phyloP scores from a whole-genome alignment of 2,888 invertebrate species.

The Scaeva pyrastri region DNA sequence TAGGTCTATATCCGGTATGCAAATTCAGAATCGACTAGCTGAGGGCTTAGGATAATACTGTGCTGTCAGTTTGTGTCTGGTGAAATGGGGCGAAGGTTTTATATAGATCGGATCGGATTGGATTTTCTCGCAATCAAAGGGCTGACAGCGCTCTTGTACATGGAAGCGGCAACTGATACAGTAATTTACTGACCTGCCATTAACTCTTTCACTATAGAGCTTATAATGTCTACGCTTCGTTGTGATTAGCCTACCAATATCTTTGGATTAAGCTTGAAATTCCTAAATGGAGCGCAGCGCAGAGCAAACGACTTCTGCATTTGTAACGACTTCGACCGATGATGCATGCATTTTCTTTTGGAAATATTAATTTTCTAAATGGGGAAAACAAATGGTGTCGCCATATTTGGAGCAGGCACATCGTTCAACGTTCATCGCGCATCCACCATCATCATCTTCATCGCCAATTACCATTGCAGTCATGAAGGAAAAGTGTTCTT shows the following conservation, averaged over 20 bases:
- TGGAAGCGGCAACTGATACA: conserved; percentile 36
- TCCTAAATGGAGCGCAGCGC: conserved; percentile 49
- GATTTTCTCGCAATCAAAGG: conserved; percentile 59
- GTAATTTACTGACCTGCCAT: conserved; percentile 59
- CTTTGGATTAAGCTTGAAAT: conserved; percentile 64
- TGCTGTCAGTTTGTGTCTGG: conserved; percentile 54
- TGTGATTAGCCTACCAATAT: conserved; percentile 52
- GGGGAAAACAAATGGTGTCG: conserved; percentile 50
- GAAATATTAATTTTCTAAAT: conserved; percentile 68
- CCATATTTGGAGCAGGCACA: conserved; percentile 56
- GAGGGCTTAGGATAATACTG: conserved; percentile 58
- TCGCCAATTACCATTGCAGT: conserved; percentile 14
- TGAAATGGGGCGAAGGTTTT: conserved; percentile 45
- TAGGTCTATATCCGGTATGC: conserved; percentile 52
- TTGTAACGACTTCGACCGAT: conserved; percentile 30
- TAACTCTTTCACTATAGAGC: conserved; percentile 63
- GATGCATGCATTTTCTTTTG: conserved; percentile 32
- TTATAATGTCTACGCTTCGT: conserved; percentile 50
- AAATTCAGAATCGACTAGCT: conserved; percentile 69
- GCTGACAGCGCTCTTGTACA: conserved; percentile 31
- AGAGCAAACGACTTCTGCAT: conserved; percentile 54
- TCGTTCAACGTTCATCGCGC: neutral
- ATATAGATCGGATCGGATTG: conserved; percentile 38
- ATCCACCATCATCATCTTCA: neutral
- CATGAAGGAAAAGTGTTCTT: conserved; percentile 30